These are phyloP conservation scores for Corydoras maculifer DNA, from an alignment of 2,113 vertebrate species.

Conservation along the genomic window DNA sequence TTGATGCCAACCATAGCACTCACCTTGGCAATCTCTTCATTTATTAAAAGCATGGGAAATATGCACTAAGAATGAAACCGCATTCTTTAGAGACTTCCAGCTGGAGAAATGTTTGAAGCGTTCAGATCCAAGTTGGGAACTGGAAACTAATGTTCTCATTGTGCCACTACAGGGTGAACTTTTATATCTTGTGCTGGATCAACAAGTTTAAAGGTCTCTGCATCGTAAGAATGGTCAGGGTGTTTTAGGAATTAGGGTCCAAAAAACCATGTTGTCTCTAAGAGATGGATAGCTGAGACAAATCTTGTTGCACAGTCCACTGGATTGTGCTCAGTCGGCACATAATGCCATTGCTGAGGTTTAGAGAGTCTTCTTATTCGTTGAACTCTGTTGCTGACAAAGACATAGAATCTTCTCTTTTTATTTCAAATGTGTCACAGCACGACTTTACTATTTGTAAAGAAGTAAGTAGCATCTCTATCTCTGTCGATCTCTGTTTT, in stretches of 20 bases:
- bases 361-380: not conserved
- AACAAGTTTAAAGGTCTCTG: slow-evolving; percentile 9
- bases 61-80: slow-evolving; percentile 21
- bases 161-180: slow-evolving; percentile 2
- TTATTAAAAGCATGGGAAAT: not conserved
- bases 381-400: not conserved
- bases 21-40: not conserved
- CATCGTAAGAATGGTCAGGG: not conserved
- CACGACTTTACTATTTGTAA: slow-evolving; percentile 1
- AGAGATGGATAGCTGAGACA: slow-evolving; percentile 1
- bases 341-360: not conserved
- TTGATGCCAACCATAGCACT: slow-evolving; percentile 33
- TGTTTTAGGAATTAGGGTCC: slow-evolving; percentile 23
- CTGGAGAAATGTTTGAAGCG: slow-evolving; percentile 18
- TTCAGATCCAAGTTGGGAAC: slow-evolving; percentile 12
- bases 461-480: not conserved
- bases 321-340: slow-evolving; percentile 10
- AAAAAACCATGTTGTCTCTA: slow-evolving; percentile 30
- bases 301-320: slow-evolving; percentile 26
- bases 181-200: slow-evolving; percentile 28
- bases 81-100: slow-evolving; percentile 26
- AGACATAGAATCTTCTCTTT: not conserved
- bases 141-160: not conserved
- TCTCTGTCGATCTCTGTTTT: not conserved
- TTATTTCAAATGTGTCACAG: not conserved